Evolutionary conservation across 2,888 invertebrate species (phyloP).

Genomic region (Oeneis ivallda): DNA sequence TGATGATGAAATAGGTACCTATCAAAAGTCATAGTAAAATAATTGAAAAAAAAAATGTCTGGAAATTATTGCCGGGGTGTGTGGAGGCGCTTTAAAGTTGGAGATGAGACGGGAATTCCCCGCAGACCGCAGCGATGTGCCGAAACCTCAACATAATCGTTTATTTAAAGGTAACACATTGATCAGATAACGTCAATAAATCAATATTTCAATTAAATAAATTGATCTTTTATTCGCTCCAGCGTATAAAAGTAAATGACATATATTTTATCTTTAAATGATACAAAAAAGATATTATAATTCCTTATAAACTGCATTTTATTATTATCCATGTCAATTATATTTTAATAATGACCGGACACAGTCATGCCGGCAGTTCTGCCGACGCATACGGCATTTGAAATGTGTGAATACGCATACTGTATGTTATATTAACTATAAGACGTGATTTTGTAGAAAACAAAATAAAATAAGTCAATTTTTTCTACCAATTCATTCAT

Average conservation of each 20-base stretch:
- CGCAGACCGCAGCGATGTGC: no score
- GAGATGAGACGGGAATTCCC: no score
- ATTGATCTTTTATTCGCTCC: background rate
- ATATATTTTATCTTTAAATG: slow-evolving; percentile 33
- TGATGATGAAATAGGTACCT: no score
- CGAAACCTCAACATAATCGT: background rate
- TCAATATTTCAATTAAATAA: background rate
- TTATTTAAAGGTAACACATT: slow-evolving; percentile 30
- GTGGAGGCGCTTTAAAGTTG: no score
- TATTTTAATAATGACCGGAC: background rate
- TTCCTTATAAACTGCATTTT: slow-evolving; percentile 1
- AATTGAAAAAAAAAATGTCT: no score
- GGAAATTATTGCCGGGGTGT: no score
- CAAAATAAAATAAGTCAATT: slow-evolving; percentile 1
- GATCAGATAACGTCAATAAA: slow-evolving; percentile 14
- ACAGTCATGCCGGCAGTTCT: background rate
- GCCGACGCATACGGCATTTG: background rate
- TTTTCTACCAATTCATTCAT: background rate
- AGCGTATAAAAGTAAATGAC: slow-evolving; percentile 16
- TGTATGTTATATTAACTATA: background rate
- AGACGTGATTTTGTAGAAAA: background rate
- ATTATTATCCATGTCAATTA: background rate
- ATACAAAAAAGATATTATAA: slow-evolving; percentile 18
- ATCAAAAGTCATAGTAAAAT: no score
- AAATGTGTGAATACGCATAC: background rate